phyloP scores from a whole-genome alignment of 2,888 invertebrate genomes.

The Ophion ellenae region DNA sequence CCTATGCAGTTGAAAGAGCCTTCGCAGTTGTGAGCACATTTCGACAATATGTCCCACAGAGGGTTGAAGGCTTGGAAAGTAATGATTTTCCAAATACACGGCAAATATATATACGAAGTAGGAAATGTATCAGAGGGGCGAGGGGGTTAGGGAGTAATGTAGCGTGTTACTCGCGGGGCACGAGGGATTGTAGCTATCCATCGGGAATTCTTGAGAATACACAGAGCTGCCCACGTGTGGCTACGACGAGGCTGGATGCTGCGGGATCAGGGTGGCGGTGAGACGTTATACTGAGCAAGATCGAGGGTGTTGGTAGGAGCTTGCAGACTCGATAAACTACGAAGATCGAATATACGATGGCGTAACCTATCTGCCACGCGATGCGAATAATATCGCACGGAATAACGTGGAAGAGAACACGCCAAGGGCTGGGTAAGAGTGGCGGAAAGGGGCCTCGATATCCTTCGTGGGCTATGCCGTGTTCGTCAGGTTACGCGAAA shows the following conservation, averaged over 20 bases:
- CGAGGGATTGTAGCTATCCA: conserved; percentile 39
- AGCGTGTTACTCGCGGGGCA: conserved; percentile 17
- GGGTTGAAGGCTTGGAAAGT: background rate
- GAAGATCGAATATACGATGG: conserved; percentile 75
- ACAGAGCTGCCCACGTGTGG: conserved; percentile 21
- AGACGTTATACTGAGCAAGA: conserved; percentile 26
- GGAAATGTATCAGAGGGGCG: background rate
- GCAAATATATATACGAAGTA: background rate
- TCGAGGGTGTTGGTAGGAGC: conserved; percentile 31
- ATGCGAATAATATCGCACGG: conserved; percentile 75
- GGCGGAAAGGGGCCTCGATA: conserved; percentile 40
- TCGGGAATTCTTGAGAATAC: conserved; percentile 41
- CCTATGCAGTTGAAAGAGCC: background rate
- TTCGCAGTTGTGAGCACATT: background rate
- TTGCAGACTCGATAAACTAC: conserved; percentile 57
- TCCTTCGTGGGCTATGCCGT: conserved; percentile 36
- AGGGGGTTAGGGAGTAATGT: conserved; percentile 23
- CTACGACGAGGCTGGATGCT: conserved; percentile 5
- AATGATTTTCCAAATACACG: conserved; percentile 15
- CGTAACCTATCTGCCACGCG: conserved; percentile 77
- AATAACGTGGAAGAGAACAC: conserved; percentile 24
- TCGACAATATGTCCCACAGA: background rate
- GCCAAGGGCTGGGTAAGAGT: conserved; percentile 9
- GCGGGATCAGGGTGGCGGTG: conserved; percentile 1
- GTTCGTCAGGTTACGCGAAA: conserved; percentile 42